phyloP scores from a whole-genome alignment of 1,140 invertebrate genomes.

The Drosophila orosa region DNA sequence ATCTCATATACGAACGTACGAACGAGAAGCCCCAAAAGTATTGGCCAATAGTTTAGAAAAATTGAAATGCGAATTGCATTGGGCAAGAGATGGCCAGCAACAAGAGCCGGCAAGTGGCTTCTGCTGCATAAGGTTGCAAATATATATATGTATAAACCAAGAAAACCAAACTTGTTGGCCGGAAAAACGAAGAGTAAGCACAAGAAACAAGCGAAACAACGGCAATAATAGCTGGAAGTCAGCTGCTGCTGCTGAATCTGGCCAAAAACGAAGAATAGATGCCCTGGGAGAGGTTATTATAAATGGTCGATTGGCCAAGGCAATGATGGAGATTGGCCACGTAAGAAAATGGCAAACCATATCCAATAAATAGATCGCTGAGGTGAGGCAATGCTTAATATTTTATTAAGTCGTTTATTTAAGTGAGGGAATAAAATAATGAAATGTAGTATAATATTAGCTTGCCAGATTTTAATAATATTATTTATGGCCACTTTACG shows the following conservation, averaged over 20 bases:
- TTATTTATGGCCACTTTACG: background rate
- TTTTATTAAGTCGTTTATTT: constrained; percentile 1
- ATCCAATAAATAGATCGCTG: constrained; percentile 7
- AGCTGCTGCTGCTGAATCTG: constrained; percentile 21
- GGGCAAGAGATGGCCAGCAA: constrained; percentile 47
- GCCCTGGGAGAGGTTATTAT: constrained; percentile 36
- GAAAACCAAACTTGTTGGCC: constrained; percentile 62
- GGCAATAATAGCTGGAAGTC: constrained; percentile 36
- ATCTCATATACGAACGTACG: constrained; percentile 35
- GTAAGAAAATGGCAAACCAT: constrained; percentile 4
- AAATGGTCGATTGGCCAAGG: constrained; percentile 5
- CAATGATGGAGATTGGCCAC: background rate
- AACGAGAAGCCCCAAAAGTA: constrained; percentile 50
- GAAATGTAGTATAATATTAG: background rate
- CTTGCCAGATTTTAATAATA: no score
- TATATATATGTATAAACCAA: constrained; percentile 17
- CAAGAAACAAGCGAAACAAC: constrained; percentile 44
- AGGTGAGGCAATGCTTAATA: background rate
- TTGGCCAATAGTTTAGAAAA: constrained; percentile 79
- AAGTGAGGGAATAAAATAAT: background rate
- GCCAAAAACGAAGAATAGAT: constrained; percentile 35
- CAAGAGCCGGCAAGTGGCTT: constrained; percentile 29
- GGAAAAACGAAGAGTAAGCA: constrained; percentile 58
- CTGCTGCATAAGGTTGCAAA: constrained; percentile 16
- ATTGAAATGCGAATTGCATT: constrained; percentile 75